Percentiles rank a stretch among this genome's conserved stretches.
Evolutionary conservation across 2,797 vertebrate genomes (phyloP).

Genomic region (Argya squamiceps): DNA sequence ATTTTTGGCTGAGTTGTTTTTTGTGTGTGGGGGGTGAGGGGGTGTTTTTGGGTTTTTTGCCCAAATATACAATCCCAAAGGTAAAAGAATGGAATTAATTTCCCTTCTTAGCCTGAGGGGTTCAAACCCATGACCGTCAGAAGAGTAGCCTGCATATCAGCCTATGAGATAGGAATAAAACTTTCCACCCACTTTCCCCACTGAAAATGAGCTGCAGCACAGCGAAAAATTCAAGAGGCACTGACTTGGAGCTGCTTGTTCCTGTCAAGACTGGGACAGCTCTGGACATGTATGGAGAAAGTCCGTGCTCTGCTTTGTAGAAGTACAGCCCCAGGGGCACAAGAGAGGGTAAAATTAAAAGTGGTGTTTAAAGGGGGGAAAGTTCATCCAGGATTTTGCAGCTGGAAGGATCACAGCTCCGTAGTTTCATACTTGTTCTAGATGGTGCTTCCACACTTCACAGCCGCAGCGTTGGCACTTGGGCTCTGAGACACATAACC

Average conservation of each 20-base stretch:
- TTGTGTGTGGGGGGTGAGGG: rapidly evolving
- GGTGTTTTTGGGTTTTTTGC: rapidly evolving
- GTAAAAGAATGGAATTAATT: background rate
- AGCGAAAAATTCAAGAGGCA: background rate
- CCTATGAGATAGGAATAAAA: background rate
- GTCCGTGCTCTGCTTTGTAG: background rate
- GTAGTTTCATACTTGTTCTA: background rate
- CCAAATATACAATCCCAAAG: background rate
- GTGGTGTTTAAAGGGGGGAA: background rate
- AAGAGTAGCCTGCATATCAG: background rate
- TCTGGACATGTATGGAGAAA: constrained; percentile 11
- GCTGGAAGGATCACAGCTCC: background rate
- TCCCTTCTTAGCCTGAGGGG: background rate
- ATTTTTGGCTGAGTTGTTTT: background rate
- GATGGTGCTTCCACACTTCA: background rate
- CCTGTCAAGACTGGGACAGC: background rate
- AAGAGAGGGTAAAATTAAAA: background rate
- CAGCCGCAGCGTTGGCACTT: rapidly evolving
- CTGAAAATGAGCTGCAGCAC: background rate
- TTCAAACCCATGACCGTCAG: background rate
- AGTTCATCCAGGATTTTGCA: background rate
- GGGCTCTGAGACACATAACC: background rate
- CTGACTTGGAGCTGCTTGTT: background rate
- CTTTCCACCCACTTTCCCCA: background rate
- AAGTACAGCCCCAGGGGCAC: background rate